Conservation (phyloP, 2,797 vertebrate species). For the Crenuchus spilurus region DNA sequence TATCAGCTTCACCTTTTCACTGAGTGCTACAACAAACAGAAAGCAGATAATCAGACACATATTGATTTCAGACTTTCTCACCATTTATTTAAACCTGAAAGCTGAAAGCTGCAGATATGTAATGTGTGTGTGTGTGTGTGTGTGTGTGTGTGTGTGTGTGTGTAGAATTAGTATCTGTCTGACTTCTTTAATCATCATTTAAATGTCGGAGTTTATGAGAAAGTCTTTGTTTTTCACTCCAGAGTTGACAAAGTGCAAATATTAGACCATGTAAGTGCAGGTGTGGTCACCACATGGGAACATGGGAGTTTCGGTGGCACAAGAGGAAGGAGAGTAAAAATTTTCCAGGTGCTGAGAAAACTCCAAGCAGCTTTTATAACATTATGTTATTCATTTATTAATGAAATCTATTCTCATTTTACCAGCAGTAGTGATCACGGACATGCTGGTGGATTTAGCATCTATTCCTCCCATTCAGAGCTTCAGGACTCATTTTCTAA, state of each 20-base stretch:
- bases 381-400: too few species aligned
- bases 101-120: too few species aligned
- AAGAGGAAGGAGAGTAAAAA: conserved; percentile 9
- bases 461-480: too few species aligned
- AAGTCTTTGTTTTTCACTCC: conserved; percentile 60
- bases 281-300: conserved; percentile 10
- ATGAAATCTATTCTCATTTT: too few species aligned
- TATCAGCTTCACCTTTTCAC: neutral
- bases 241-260: conserved; percentile 58
- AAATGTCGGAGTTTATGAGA: neutral
- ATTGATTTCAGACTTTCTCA: neutral
- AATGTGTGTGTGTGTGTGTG: neutral
- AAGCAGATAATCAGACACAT: neutral
- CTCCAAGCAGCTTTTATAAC: too few species aligned
- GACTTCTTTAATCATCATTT: neutral
- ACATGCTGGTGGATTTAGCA: too few species aligned
- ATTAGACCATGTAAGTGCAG: conserved; percentile 50
- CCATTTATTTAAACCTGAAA: neutral
- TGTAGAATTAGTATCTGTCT: neutral
- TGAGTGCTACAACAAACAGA: conserved; percentile 2
- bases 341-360: too few species aligned
- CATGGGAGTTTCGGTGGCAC: neutral
- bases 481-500: too few species aligned
- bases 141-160: neutral
- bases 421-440: too few species aligned